phyloP scores from a whole-genome alignment of 2,888 invertebrate genomes.

The Hydrotaea cyrtoneurina region DNA sequence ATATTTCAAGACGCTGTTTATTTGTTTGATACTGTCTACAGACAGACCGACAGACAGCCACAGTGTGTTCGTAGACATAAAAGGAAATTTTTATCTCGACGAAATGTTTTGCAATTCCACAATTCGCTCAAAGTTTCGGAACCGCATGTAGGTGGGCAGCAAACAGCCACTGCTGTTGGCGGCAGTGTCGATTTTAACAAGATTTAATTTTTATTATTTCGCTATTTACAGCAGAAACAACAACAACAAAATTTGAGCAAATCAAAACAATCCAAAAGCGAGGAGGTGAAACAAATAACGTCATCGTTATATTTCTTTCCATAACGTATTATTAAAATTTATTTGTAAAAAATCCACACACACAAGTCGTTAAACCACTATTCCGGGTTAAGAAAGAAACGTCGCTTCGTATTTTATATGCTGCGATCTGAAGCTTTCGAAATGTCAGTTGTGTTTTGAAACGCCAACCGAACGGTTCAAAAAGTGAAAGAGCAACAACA shows the following conservation, averaged over 20 bases:
- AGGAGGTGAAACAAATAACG: constrained; percentile 40
- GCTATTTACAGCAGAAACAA: constrained; percentile 15
- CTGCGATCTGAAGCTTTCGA: constrained; percentile 18
- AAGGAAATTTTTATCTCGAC: constrained; percentile 55
- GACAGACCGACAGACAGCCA: background rate
- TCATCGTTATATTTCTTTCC: constrained; percentile 58
- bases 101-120: constrained; percentile 11
- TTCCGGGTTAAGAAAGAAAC: constrained; percentile 35
- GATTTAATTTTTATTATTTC: constrained; percentile 27
- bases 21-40: background rate
- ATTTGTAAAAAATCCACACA: background rate
- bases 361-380: constrained; percentile 54
- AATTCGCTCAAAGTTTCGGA: constrained; percentile 48
- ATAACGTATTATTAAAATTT: constrained; percentile 48
- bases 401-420: constrained; percentile 50
- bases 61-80: constrained; percentile 38
- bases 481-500: background rate
- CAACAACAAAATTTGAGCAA: background rate
- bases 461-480: constrained; percentile 55
- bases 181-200: constrained; percentile 52
- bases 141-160: constrained; percentile 45
- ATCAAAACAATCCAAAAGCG: constrained; percentile 6
- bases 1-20: background rate
- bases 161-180: constrained; percentile 35
- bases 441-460: constrained; percentile 64